phyloP scores from a whole-genome alignment of 2,888 invertebrate genomes.

The Amitus sp. region DNA sequence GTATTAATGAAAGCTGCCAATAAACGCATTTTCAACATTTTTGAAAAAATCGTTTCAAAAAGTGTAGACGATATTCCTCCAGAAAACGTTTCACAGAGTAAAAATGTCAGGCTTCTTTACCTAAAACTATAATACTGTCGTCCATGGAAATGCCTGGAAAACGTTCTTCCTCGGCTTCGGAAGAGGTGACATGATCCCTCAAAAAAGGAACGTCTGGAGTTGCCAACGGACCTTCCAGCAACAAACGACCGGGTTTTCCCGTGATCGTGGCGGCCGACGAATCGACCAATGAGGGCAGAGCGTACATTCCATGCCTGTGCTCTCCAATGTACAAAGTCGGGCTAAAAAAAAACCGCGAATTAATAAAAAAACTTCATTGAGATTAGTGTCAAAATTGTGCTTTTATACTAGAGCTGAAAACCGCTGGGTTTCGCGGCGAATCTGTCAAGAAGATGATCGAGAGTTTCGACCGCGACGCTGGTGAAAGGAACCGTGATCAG shows the following conservation, averaged over 20 bases:
- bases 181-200: conserved; percentile 45
- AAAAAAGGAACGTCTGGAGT: conserved; percentile 49
- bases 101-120: no score
- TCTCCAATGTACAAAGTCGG: conserved; percentile 94
- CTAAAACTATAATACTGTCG: conserved; percentile 51
- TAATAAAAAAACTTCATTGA: no score
- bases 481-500: conserved; percentile 88
- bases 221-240: conserved; percentile 77
- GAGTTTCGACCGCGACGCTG: conserved; percentile 87
- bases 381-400: no score
- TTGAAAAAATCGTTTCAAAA: no score
- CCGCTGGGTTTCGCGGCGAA: conserved; percentile 64
- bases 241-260: conserved; percentile 74
- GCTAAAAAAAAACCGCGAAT: conserved; percentile 70
- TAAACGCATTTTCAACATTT: background rate
- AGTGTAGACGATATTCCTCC: no score
- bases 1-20: no score
- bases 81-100: no score
- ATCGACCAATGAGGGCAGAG: conserved; percentile 91
- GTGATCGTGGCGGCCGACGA: conserved; percentile 87
- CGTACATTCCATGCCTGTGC: conserved; percentile 86
- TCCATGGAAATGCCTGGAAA: conserved; percentile 46
- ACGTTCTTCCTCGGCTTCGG: conserved; percentile 44
- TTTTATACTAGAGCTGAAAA: conserved; percentile 69
- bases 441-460: conserved; percentile 71